Base-by-base conservation (phyloP, 30 jellyfish, hydroid and myxozoan genomes). In the Aurelia aurita region DNA sequence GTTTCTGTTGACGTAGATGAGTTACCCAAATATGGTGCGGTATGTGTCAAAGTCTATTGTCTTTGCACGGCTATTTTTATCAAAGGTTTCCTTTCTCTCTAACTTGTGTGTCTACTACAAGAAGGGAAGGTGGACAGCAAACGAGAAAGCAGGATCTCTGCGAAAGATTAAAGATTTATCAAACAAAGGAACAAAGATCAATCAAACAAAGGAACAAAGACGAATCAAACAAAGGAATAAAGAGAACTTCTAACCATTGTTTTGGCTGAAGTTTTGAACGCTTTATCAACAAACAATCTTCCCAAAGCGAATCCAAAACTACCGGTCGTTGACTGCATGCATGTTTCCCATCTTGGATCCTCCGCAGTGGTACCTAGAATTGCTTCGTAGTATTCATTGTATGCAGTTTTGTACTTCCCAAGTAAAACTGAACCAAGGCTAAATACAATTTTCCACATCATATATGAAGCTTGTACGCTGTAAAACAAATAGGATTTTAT, bases 281-380 rank as follows among this genome's bases (percentile, higher is more conserved):
- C 83, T 58, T 90, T 82, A 23, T 93, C 97, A 39, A 87, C 96
- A 84, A 93, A 93, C 26, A 93, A 84, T 43, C 97, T 80, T 16
- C 96, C 90, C 23, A 93, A 58, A 5, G 97, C 98, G 57, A 80
- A 93, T 8, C 97, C 97, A 84, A 78, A 88, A 21, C 83, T 63
- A 1, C 90, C 80, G 2, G 70, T 2, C 0, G 98, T 93, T 27
- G 96, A 78, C 12, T 87, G 54, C 72, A 93, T 82, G 47, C 98
- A 93, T 5, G 83, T 72, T 54, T 93, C 97, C 98, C 98, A 93
- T 54, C 98, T 80, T 53, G 96, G 98, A 20, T 64, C 91, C 79
- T 87, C 95, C 91, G 88, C 98, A 43, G 96, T 72, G 29, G 97
- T 82, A 12, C 98, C 97, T 6, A 27, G 71, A 18, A 88, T 73